These are phyloP conservation scores for Gadopsis marmoratus DNA, from an alignment of 2,797 vertebrate species.

Conservation along the genomic window DNA sequence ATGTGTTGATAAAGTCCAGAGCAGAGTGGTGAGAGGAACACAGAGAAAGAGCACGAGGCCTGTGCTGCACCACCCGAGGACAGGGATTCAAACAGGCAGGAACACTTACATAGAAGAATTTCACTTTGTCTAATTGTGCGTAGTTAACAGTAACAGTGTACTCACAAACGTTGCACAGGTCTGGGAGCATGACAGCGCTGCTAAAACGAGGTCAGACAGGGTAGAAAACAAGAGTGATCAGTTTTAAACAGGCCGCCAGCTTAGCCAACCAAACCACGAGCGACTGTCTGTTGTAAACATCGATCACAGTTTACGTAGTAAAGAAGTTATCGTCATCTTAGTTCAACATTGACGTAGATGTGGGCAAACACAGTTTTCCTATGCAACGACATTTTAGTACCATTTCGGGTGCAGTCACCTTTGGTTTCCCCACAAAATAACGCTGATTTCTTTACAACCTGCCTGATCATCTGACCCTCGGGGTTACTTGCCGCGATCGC, in stretches of 20 bases:
- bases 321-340: background rate
- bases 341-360: background rate
- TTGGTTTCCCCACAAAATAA: background rate
- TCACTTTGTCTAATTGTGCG: constrained; percentile 40
- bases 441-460: background rate
- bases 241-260: constrained; percentile 15
- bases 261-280: background rate
- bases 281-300: background rate
- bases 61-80: constrained; percentile 42
- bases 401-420: background rate
- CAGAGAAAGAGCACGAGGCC: constrained; percentile 52
- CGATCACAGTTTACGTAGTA: background rate
- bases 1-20: constrained; percentile 86
- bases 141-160: constrained; percentile 21
- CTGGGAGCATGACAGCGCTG: constrained; percentile 16
- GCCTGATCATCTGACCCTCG: background rate
- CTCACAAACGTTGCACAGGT: constrained; percentile 23
- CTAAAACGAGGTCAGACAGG: constrained; percentile 1
- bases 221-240: background rate
- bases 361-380: background rate
- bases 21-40: constrained; percentile 73
- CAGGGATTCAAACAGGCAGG: constrained; percentile 54
- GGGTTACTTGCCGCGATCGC: background rate
- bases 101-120: constrained; percentile 64
- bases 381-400: background rate